Conservation (phyloP, 2,888 invertebrate species). For the Latrodectus hesperus region DNA sequence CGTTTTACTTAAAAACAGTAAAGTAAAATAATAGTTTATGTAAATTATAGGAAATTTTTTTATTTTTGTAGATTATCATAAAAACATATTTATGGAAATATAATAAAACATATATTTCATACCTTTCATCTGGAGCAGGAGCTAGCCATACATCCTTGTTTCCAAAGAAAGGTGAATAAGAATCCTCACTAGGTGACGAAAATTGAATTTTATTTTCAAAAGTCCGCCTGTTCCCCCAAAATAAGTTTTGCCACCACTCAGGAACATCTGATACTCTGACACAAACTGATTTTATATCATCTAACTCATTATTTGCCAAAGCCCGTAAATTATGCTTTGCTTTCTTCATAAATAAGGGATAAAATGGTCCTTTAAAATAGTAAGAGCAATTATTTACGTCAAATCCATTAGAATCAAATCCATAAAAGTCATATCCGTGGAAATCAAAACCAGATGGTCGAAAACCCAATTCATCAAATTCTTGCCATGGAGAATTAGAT, state of each 20-base stretch:
- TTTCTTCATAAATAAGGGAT: constrained; percentile 72
- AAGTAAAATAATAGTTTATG: background rate
- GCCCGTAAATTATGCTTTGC: constrained; percentile 71
- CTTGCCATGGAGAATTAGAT: constrained; percentile 19
- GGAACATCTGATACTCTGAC: constrained; percentile 28
- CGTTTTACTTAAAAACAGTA: too few relatives aligned
- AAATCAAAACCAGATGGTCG: constrained; percentile 72
- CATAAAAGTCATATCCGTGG: constrained; percentile 74
- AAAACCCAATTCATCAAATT: constrained; percentile 71
- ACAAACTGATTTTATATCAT: constrained; percentile 46
- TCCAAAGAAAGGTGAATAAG: constrained; percentile 18
- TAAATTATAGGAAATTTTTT: background rate
- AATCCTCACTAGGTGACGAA: background rate
- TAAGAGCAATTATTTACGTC: constrained; percentile 73
- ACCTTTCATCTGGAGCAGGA: constrained; percentile 73
- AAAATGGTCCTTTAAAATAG: constrained; percentile 73
- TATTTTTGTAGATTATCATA: background rate
- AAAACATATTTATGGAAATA: constrained; percentile 5
- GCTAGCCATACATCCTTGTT: constrained; percentile 72
- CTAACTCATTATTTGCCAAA: constrained; percentile 14
- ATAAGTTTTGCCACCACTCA: constrained; percentile 56
- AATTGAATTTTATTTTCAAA: background rate
- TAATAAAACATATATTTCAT: constrained; percentile 22
- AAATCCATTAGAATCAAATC: constrained; percentile 73
- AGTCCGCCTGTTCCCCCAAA: constrained; percentile 51